Conservation (phyloP, 1,140 invertebrate genomes). For the Melanaphis sacchari region DNA sequence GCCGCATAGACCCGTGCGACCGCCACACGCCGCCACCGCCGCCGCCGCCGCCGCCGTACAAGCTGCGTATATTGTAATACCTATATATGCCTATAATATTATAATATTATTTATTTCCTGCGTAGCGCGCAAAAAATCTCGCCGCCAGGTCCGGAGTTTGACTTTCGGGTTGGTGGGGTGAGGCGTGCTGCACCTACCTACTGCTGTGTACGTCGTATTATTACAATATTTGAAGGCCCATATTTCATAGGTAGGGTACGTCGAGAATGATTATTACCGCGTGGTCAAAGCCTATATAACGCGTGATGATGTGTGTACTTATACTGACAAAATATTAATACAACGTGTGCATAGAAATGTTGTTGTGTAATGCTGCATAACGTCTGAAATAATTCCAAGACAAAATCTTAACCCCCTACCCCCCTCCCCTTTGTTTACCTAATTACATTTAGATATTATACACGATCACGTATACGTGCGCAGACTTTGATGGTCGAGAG, state of each 20-base stretch:
- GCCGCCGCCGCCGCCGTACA: neutral
- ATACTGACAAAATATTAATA: neutral
- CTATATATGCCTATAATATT: neutral
- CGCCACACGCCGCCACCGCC: neutral
- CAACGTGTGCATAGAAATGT: no score
- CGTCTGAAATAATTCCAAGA: neutral
- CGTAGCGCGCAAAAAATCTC: neutral
- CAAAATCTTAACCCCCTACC: neutral
- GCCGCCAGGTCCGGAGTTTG: neutral
- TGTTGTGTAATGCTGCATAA: neutral
- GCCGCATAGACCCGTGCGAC: neutral
- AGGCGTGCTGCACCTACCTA: no score
- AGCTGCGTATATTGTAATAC: no score
- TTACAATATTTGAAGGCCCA: neutral
- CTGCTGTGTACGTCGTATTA: neutral
- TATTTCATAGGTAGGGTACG: no score
- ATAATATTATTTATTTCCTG: neutral
- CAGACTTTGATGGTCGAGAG: no score
- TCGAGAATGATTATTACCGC: neutral
- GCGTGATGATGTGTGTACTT: neutral
- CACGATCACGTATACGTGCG: neutral
- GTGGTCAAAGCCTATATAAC: neutral
- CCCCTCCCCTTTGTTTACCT: no score
- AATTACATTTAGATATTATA: no score
- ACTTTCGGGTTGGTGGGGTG: neutral